Conservation (phyloP, 2,797 vertebrate genomes). For the Meda fulgida region DNA sequence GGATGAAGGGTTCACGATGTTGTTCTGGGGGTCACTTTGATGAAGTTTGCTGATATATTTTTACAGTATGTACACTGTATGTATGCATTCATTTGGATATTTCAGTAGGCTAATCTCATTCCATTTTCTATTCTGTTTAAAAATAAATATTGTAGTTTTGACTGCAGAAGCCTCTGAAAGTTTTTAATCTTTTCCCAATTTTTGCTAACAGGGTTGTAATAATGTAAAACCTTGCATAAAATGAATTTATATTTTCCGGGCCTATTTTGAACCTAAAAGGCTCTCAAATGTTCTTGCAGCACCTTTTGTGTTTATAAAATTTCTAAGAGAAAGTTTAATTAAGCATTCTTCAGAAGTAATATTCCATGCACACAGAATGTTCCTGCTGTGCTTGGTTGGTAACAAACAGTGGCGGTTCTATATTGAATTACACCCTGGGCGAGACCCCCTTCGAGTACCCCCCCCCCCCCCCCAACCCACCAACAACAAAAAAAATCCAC, state of each 20-base stretch:
- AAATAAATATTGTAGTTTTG: too few species aligned
- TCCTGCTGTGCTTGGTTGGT: not conserved
- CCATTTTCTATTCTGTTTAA: too few species aligned
- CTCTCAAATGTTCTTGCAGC: not conserved
- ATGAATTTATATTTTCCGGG: not conserved
- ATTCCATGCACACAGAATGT: not conserved
- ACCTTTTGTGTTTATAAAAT: not conserved
- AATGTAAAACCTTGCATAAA: not conserved
- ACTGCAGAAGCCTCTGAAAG: too few species aligned
- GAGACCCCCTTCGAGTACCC: too few species aligned
- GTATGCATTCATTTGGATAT: not conserved
- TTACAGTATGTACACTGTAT: not conserved
- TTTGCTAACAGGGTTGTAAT: not conserved
- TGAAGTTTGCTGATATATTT: not conserved
- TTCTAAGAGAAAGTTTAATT: not conserved
- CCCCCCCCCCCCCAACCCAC: too few species aligned
- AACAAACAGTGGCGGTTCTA: too few species aligned
- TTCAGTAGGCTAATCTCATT: not conserved
- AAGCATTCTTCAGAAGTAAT: not conserved
- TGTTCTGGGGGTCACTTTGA: slow-evolving; percentile 40
- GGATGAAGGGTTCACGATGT: slow-evolving; percentile 12
- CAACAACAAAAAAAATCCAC: too few species aligned
- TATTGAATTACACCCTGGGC: too few species aligned
- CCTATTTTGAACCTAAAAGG: not conserved
- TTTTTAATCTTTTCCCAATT: not conserved